A percentile compares a stretch with the other conserved stretches of the same genome.
Conservation (phyloP, 1,140 invertebrate species). For the Pectinophora gossypiella region DNA sequence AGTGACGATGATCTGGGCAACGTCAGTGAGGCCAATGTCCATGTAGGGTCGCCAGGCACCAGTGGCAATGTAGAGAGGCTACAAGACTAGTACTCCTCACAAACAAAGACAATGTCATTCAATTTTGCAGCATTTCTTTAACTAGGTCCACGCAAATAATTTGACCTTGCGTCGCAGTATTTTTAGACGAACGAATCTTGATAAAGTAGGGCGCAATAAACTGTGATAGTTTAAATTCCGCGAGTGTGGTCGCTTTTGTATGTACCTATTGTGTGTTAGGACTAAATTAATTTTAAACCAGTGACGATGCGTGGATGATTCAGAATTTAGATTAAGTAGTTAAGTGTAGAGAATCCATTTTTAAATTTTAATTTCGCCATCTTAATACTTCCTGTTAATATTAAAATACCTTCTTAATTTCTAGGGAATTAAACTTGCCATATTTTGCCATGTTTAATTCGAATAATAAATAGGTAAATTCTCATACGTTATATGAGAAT, state of each 20-base stretch:
- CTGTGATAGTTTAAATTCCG: conserved; percentile 39
- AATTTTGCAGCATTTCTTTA: neutral
- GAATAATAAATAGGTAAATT: no score
- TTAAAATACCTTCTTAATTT: neutral
- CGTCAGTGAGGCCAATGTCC: conserved; percentile 37
- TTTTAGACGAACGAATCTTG: neutral
- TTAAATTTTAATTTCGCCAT: neutral
- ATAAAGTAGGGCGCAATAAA: conserved; percentile 14
- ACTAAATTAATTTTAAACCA: no score
- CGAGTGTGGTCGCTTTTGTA: neutral
- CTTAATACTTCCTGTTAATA: neutral
- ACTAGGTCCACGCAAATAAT: neutral
- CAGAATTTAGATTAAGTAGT: no score
- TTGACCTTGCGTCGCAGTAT: neutral
- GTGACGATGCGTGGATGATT: no score
- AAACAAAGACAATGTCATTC: neutral
- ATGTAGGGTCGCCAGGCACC: conserved; percentile 46
- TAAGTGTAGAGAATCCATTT: no score
- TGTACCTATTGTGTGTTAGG: no score
- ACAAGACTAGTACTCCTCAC: no score
- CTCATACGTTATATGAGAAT: conserved; percentile 11
- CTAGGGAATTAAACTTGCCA: conserved; percentile 65
- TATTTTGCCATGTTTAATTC: conserved; percentile 67
- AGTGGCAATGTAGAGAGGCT: conserved; percentile 61
- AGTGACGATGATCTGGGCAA: conserved; percentile 6